phyloP scores from a whole-genome alignment of 2,797 vertebrate species.

The Pitangus sulphuratus region DNA sequence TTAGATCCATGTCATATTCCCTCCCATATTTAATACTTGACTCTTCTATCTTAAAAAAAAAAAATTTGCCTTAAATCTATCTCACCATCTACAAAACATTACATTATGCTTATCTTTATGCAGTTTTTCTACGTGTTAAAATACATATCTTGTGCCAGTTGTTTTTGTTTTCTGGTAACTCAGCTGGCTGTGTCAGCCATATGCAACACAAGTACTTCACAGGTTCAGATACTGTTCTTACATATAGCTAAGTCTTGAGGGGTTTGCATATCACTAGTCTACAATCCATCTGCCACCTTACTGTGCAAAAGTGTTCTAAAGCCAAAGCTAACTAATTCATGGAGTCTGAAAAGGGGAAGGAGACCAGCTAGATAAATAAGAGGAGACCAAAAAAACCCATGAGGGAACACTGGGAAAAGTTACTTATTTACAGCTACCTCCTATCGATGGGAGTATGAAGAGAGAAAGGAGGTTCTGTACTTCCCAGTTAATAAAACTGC shows the following conservation, averaged over 20 bases:
- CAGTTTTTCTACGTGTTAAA: neutral
- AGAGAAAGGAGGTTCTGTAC: neutral
- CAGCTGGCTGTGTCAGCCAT: neutral
- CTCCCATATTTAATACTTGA: neutral
- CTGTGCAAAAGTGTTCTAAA: neutral
- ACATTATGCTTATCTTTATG: neutral
- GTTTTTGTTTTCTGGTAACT: neutral
- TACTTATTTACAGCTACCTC: neutral
- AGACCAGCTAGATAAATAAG: neutral
- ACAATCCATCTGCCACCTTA: neutral
- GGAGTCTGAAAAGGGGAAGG: neutral
- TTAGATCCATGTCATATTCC: neutral
- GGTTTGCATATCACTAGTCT: neutral
- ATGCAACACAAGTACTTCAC: neutral
- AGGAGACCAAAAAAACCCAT: neutral
- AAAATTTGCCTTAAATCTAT: neutral
- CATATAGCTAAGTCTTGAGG: fast-evolving
- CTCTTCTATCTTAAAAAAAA: neutral
- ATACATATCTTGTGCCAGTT: neutral
- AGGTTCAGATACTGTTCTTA: neutral
- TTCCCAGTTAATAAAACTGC: neutral
- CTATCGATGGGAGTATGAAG: neutral
- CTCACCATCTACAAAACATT: neutral
- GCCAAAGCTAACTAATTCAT: neutral
- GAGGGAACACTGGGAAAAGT: neutral